Base-by-base conservation (phyloP, 2,888 invertebrate genomes). In the Pimpla rufipes region DNA sequence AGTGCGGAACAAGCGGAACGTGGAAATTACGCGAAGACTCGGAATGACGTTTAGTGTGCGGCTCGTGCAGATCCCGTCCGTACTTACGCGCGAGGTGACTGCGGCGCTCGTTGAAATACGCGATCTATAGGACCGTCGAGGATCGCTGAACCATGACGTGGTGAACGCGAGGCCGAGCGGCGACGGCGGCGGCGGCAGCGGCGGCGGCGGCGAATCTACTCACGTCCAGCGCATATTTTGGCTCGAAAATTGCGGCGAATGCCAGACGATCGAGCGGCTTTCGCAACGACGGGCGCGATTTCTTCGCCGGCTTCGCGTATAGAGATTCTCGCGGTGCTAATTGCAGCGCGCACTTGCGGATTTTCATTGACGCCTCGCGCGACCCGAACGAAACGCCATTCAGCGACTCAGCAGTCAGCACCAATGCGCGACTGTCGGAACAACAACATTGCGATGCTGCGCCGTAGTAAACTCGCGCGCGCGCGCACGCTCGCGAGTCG, bases 91-190 rank as follows among this genome's bases (percentile, higher is more conserved):
- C 11, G 21, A 57, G n/a, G 8, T 45, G 45, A 73, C 29, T n/a
- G n/a, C 35, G 59, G 59, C 50, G 57, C n/a, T n/a, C n/a, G n/a
- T n/a, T 80, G 42, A 47, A 55, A 57, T 67, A n/a, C 55, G 59
- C 68, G 37, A 68, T 77, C 74, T 80, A 80, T 74, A 80, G 79
- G 59, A 74, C 57, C 35, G 35, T 57, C 47, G 79, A 73, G 66
- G 73, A 73, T 59, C 74, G 74, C 42, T 52, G 67, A 80, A 80
- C 74, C 79, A 80, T 80, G 79, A 80, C 79, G 79, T 80, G 79
- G 79, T 67, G 68, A 80, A 74, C 59, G 79, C 67, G 21, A 59
- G 74, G 42, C 42, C 71, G 42, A 45, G n/a, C n/a, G n/a, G n/a
- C n/a, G n/a, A n/a, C n/a, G n/a, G n/a, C n/a, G n/a, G n/a, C n/a